Evolutionary conservation across 2,888 invertebrate species (phyloP).

Genomic region (Philonicus albiceps): DNA sequence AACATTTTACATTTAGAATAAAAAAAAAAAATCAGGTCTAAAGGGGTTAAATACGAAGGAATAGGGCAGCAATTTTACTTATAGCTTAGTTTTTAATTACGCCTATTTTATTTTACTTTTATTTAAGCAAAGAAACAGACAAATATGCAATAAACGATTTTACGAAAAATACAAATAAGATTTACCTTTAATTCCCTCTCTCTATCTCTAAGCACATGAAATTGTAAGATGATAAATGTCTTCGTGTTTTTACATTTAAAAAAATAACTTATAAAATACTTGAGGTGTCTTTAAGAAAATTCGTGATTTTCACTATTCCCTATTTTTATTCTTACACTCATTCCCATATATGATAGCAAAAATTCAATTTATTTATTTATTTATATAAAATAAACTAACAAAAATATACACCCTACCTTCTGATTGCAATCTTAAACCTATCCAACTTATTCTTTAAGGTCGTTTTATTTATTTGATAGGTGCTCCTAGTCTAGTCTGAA

Average conservation of each 20-base stretch:
- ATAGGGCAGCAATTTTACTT: too few relatives aligned
- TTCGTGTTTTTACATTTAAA: not conserved
- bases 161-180: too few relatives aligned
- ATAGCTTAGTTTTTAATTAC: too few relatives aligned
- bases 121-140: too few relatives aligned
- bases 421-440: not conserved
- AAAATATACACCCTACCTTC: not conserved
- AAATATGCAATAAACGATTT: too few relatives aligned
- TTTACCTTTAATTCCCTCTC: too few relatives aligned
- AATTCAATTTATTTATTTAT: not conserved
- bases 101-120: not conserved
- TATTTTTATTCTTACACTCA: not conserved
- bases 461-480: not conserved
- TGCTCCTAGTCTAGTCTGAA: not conserved
- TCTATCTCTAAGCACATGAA: not conserved
- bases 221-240: constrained; percentile 26
- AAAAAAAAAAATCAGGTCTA: too few relatives aligned
- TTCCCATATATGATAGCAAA: constrained; percentile 1
- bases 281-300: not conserved
- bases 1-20: too few relatives aligned
- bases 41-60: too few relatives aligned
- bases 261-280: not conserved
- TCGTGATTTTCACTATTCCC: not conserved
- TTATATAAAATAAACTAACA: not conserved
- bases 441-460: not conserved